Conservation (phyloP, 1,140 invertebrate genomes). For the Tetraneura akinire region DNA sequence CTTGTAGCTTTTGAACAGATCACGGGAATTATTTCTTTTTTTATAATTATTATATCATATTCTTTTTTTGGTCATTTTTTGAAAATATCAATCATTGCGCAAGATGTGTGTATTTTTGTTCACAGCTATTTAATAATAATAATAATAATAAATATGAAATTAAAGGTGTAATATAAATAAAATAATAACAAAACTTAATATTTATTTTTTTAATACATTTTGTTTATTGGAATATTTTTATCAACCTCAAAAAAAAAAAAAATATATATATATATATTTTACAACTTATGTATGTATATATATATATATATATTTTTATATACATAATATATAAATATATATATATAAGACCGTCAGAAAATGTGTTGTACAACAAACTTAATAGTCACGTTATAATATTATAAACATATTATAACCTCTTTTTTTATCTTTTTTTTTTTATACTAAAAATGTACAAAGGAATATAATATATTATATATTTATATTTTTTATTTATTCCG, state of each 20-base stretch:
- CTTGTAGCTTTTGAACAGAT: no score
- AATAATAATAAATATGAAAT: no score
- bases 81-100: no score
- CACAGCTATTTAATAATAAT: no score
- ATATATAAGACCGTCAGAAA: slow-evolving; percentile 41
- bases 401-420: slow-evolving; percentile 27
- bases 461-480: background rate
- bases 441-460: slow-evolving; percentile 37
- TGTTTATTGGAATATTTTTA: slow-evolving; percentile 50
- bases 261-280: slow-evolving; percentile 32
- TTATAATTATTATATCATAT: no score
- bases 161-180: background rate
- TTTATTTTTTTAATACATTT: slow-evolving; percentile 40
- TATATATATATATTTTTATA: slow-evolving; percentile 7
- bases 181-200: background rate
- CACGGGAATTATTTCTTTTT: no score
- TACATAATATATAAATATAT: slow-evolving; percentile 30
- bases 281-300: slow-evolving; percentile 22
- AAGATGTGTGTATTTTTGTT: no score
- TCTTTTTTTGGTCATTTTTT: no score
- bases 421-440: no score
- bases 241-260: slow-evolving; percentile 49
- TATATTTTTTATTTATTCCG: background rate
- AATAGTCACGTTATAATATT: slow-evolving; percentile 45
- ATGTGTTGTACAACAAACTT: slow-evolving; percentile 46